Percentiles rank a stretch among this genome's conserved stretches.
phyloP scores from a whole-genome alignment of 2,888 invertebrate genomes.

The Pinctada fucata region DNA sequence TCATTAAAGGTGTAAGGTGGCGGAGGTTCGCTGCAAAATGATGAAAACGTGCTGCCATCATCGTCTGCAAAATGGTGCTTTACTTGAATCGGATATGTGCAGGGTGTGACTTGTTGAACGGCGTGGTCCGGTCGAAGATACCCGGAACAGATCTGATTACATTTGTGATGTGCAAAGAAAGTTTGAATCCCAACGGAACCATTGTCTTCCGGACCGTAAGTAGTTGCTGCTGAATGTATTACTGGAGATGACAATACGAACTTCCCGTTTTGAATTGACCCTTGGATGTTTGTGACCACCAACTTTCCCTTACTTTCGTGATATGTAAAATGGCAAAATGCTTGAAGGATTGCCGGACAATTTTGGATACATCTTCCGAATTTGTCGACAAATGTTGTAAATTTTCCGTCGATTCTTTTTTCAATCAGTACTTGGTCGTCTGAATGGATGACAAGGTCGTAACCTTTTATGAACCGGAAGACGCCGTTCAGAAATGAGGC shows the following conservation, averaged over 20 bases:
- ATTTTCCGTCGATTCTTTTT: conserved; percentile 29
- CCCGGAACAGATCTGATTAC: not conserved
- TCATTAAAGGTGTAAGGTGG: not conserved
- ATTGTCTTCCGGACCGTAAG: conserved; percentile 25
- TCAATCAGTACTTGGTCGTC: conserved; percentile 36
- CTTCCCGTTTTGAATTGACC: not conserved
- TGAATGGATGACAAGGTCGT: conserved; percentile 21
- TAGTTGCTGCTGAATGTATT: conserved; percentile 23
- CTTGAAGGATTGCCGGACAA: conserved; percentile 26
- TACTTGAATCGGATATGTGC: not conserved
- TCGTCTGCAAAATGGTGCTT: not conserved
- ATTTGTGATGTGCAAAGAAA: conserved; percentile 22
- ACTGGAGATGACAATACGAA: conserved; percentile 21
- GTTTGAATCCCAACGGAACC: conserved; percentile 27
- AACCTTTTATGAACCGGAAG: conserved; percentile 37
- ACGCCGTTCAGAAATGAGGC: conserved; percentile 33
- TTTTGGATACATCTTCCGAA: conserved; percentile 6
- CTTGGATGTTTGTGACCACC: conserved; percentile 32
- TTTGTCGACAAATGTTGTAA: conserved; percentile 22
- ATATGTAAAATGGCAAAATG: conserved; percentile 35
- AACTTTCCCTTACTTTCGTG: conserved; percentile 35
- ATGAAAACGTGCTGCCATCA: not conserved
- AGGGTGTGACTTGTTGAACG: not conserved
- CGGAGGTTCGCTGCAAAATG: not conserved
- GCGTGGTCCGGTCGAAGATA: not conserved